These are phyloP conservation scores for Conus canariensis DNA, from an alignment of 2,888 invertebrate species.

Conservation along the genomic window DNA sequence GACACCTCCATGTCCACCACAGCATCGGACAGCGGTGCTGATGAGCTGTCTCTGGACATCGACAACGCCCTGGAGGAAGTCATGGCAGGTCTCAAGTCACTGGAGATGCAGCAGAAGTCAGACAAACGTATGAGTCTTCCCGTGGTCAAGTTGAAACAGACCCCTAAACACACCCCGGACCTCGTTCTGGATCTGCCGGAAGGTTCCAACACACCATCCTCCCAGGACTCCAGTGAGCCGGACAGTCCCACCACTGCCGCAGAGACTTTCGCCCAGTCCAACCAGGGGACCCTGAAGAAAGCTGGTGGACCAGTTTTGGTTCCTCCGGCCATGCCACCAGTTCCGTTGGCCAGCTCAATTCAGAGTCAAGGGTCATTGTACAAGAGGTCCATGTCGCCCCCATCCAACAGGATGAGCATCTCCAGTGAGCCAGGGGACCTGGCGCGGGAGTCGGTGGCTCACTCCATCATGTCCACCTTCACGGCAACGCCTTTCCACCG, in stretches of 20 bases:
- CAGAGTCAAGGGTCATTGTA: not conserved
- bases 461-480: slow-evolving; percentile 48
- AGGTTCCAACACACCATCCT: slow-evolving; percentile 67
- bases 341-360: not conserved
- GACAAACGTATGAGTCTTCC: slow-evolving; percentile 73
- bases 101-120: slow-evolving; percentile 74
- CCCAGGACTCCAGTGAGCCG: slow-evolving; percentile 68
- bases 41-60: slow-evolving; percentile 65
- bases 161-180: slow-evolving; percentile 76
- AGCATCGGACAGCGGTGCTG: slow-evolving; percentile 40
- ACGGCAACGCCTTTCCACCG: slow-evolving; percentile 48
- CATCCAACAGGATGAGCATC: slow-evolving; percentile 47
- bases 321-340: slow-evolving; percentile 47
- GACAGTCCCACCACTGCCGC: slow-evolving; percentile 82
- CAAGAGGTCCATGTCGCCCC: slow-evolving; percentile 34
- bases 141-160: slow-evolving; percentile 65
- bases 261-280: slow-evolving; percentile 88
- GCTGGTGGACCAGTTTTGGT: slow-evolving; percentile 66
- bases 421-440: slow-evolving; percentile 50
- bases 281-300: slow-evolving; percentile 89
- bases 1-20: slow-evolving; percentile 40
- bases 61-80: slow-evolving; percentile 78
- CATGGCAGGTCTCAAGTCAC: slow-evolving; percentile 75
- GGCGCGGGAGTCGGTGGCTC: slow-evolving; percentile 28
- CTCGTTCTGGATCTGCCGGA: slow-evolving; percentile 77